phyloP scores from a whole-genome alignment of 2,797 vertebrate genomes.

The Iguana delicatissima region DNA sequence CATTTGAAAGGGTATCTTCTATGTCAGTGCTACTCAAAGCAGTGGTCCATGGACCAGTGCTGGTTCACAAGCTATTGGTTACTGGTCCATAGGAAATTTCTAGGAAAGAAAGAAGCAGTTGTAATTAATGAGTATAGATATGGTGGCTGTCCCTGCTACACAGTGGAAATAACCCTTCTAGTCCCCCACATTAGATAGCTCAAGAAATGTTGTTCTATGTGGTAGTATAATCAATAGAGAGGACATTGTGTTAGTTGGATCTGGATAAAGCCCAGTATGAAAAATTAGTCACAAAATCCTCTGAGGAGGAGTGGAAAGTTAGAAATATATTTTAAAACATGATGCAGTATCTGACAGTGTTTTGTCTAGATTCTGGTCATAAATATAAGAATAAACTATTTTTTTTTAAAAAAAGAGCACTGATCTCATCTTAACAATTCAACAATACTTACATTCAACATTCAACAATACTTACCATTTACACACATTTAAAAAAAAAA shows the following conservation, averaged over 20 bases:
- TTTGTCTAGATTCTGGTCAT: slow-evolving; percentile 53
- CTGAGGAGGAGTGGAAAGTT: not conserved
- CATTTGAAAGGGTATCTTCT: slow-evolving; percentile 24
- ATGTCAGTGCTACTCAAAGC: no score
- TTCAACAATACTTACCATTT: not conserved
- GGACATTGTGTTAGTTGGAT: slow-evolving; percentile 14
- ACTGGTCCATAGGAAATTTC: no score
- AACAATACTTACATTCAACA: not conserved
- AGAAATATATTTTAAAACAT: slow-evolving; percentile 64
- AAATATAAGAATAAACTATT: slow-evolving; percentile 54
- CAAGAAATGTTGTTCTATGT: not conserved
- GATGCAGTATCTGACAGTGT: slow-evolving; percentile 63
- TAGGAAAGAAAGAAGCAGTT: no score
- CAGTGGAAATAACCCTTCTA: no score
- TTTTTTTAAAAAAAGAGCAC: slow-evolving; percentile 17
- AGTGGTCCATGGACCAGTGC: no score
- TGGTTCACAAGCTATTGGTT: no score
- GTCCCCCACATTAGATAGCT: no score
- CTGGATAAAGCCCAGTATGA: not conserved
- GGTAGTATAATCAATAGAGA: not conserved
- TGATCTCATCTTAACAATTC: slow-evolving; percentile 16
- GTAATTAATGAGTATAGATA: no score
- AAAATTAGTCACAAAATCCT: not conserved
- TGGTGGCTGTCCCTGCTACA: no score
- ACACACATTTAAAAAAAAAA: slow-evolving; percentile 51